Percentiles rank a stretch among this genome's conserved stretches.
Conservation (phyloP, 2,888 invertebrate species). For the Drosophila imparisetae region DNA sequence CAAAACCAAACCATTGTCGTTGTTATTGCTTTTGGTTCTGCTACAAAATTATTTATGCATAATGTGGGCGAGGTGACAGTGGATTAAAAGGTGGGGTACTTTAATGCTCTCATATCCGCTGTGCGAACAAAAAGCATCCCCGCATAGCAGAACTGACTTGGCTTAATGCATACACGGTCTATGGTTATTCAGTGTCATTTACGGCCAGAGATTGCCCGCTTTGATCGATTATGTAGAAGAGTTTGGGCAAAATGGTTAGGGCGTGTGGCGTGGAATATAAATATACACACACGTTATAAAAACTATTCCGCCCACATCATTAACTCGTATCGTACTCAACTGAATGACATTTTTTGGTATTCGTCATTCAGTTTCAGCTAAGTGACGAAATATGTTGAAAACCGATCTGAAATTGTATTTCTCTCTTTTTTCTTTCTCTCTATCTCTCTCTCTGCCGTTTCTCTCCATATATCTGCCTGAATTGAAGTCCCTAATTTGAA, state of each 20-base stretch:
- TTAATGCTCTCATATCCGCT: slow-evolving; percentile 43
- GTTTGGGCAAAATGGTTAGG: slow-evolving; percentile 13
- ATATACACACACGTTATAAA: not conserved
- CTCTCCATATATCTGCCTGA: not conserved
- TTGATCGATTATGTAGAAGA: slow-evolving; percentile 63
- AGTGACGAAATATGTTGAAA: slow-evolving; percentile 29
- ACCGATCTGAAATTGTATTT: slow-evolving; percentile 2
- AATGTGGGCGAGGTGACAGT: slow-evolving; percentile 55
- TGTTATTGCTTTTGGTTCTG: slow-evolving; percentile 40
- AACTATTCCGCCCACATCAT: slow-evolving; percentile 37
- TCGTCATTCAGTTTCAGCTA: slow-evolving; percentile 9
- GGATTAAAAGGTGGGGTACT: slow-evolving; percentile 19
- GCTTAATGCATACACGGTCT: not conserved
- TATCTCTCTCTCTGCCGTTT: not conserved
- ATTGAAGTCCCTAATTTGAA: slow-evolving; percentile 12
- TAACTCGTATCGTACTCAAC: slow-evolving; percentile 19
- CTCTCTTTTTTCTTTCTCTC: not conserved
- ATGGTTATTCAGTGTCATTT: slow-evolving; percentile 43
- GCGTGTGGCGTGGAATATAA: not conserved
- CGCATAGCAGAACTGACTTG: not conserved
- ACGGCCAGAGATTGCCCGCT: slow-evolving; percentile 40
- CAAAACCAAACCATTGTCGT: slow-evolving; percentile 51
- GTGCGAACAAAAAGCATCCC: slow-evolving; percentile 17
- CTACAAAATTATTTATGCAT: slow-evolving; percentile 74
- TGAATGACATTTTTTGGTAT: slow-evolving; percentile 15